Evolutionary conservation across 2,888 invertebrate genomes (phyloP).

Genomic region (Philereme vetulata): DNA sequence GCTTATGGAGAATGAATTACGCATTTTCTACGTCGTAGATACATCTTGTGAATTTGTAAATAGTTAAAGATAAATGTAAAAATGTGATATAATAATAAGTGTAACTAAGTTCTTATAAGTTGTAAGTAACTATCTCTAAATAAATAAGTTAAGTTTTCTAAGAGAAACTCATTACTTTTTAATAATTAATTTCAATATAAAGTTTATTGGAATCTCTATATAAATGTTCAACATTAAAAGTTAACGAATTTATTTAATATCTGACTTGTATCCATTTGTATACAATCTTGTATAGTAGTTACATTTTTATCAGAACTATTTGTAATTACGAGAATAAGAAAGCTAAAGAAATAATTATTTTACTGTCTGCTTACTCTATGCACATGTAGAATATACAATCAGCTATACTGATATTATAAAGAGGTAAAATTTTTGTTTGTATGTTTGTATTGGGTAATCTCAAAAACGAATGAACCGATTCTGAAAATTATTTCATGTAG

Average conservation of each 20-base stretch:
- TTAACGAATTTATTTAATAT: conserved; percentile 29
- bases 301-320: background rate
- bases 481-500: no score
- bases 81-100: conserved; percentile 54
- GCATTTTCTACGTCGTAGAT: conserved; percentile 18
- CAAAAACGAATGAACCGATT: no score
- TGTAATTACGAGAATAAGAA: background rate
- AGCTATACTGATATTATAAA: no score
- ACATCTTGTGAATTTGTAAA: conserved; percentile 36
- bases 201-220: conserved; percentile 32
- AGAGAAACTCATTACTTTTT: conserved; percentile 40
- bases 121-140: conserved; percentile 37
- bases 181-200: conserved; percentile 14
- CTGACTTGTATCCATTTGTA: conserved; percentile 11
- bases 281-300: conserved; percentile 25
- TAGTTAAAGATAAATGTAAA: conserved; percentile 44
- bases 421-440: no score
- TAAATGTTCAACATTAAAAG: conserved; percentile 30
- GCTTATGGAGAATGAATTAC: conserved; percentile 29
- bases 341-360: background rate
- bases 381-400: no score
- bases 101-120: conserved; percentile 38
- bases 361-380: no score
- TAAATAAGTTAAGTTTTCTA: conserved; percentile 49
- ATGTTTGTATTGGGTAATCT: no score